A percentile compares a stretch with the other conserved stretches of the same genome.
phyloP scores from a whole-genome alignment of 2,113 vertebrate genomes.

The Choloepus hoffmanni region DNA sequence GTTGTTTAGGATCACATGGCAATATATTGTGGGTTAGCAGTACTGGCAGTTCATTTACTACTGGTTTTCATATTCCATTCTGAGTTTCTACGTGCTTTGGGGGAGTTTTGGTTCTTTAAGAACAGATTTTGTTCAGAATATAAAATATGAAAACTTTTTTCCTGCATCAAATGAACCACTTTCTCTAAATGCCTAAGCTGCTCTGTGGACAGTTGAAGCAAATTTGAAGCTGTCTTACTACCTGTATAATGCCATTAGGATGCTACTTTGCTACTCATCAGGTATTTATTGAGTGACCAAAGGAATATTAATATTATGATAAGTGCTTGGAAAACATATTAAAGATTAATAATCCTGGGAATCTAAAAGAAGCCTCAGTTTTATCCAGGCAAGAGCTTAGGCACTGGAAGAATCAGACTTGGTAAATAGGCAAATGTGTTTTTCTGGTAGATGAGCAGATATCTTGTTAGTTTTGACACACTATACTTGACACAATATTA shows the following conservation, averaged over 20 bases:
- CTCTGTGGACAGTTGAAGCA: neutral
- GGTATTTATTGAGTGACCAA: constrained; percentile 55
- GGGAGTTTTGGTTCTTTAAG: constrained; percentile 22
- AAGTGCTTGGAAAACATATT: constrained; percentile 58
- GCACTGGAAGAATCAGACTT: constrained; percentile 1
- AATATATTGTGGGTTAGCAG: neutral
- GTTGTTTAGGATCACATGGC: neutral
- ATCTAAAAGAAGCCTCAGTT: constrained; percentile 51
- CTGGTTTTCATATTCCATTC: neutral
- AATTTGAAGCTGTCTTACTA: neutral
- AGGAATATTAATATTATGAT: constrained; percentile 46
- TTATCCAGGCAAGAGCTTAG: constrained; percentile 47
- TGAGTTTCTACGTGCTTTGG: neutral
- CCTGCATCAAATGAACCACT: neutral
- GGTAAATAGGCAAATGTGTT: neutral
- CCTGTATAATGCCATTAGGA: neutral
- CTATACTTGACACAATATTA: neutral
- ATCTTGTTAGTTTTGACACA: constrained; percentile 27
- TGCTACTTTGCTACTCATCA: constrained; percentile 19
- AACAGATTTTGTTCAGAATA: neutral
- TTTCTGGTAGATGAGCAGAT: constrained; percentile 18
- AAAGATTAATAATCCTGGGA: constrained; percentile 52
- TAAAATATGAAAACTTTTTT: constrained; percentile 30
- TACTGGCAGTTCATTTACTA: neutral
- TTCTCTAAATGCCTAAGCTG: constrained; percentile 9